These are phyloP conservation scores for Lepus townsendii DNA, from an alignment of 2,797 vertebrate species.

Conservation along the genomic window DNA sequence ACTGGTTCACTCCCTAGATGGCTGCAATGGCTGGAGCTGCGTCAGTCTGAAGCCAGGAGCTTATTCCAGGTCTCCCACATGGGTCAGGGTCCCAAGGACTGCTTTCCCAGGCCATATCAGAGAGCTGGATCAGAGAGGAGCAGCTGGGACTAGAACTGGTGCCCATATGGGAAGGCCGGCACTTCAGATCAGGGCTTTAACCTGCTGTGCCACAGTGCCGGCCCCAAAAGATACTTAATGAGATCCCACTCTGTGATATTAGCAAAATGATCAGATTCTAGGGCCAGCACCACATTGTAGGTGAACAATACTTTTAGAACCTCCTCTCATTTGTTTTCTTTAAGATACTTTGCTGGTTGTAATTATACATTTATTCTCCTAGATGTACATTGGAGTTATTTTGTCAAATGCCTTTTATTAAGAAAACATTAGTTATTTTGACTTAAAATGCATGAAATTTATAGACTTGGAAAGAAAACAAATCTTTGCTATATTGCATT, in stretches of 20 bases:
- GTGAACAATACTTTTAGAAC: not conserved
- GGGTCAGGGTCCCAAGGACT: no score
- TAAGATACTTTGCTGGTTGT: not conserved
- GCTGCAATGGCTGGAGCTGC: no score
- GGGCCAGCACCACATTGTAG: not conserved
- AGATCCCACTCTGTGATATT: not conserved
- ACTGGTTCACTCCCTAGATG: no score
- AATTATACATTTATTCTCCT: not conserved
- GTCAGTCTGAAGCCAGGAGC: no score
- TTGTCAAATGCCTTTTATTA: not conserved
- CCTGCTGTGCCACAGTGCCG: no score
- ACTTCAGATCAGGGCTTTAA: no score
- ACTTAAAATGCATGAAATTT: not conserved
- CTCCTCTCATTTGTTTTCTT: not conserved
- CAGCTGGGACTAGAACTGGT: no score
- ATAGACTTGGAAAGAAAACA: constrained; percentile 38
- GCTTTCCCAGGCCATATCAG: no score
- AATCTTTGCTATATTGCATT: constrained; percentile 24
- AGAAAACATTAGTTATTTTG: not conserved
- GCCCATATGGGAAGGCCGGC: no score
- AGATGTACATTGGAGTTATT: constrained; percentile 4
- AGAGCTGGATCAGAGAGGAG: no score
- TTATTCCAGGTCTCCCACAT: no score
- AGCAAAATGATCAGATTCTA: not conserved
- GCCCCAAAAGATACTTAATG: not conserved